These are phyloP conservation scores for Taeniopygia guttata DNA, from an alignment of 2,797 vertebrate species.

Conservation along the genomic window DNA sequence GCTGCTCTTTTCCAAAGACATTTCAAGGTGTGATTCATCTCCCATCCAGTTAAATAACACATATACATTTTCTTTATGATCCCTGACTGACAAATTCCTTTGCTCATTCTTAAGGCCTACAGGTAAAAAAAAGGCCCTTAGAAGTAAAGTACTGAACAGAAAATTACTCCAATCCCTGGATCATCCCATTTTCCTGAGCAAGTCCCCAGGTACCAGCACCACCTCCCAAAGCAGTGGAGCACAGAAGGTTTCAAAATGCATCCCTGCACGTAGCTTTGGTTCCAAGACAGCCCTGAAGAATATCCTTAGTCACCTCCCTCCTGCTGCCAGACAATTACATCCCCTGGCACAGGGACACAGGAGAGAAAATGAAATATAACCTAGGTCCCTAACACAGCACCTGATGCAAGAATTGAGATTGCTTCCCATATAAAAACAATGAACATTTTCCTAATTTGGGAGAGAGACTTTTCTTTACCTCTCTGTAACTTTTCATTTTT, in stretches of 20 bases:
- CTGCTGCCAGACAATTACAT: slow-evolving; percentile 9
- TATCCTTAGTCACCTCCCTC: slow-evolving; percentile 25
- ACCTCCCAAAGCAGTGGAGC: neutral
- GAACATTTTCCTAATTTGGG: neutral
- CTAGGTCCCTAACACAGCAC: neutral
- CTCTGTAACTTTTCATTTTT: neutral
- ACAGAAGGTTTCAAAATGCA: neutral
- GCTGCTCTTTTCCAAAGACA: slow-evolving; percentile 2
- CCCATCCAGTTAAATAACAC: neutral
- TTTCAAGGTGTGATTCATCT: neutral
- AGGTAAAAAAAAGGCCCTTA: neutral
- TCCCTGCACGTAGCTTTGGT: neutral
- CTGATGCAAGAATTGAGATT: neutral
- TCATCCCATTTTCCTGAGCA: neutral
- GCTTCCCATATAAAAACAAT: neutral
- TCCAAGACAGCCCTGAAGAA: neutral
- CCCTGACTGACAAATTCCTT: neutral
- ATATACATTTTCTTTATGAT: neutral
- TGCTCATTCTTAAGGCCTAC: neutral
- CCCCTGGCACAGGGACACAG: neutral
- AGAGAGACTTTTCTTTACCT: neutral
- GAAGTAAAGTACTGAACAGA: neutral
- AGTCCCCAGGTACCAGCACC: neutral
- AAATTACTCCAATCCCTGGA: neutral
- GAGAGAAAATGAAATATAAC: neutral